A percentile compares a stretch with the other conserved stretches of the same genome.
These are phyloP conservation scores for Ormyrus labotus DNA, from an alignment of 2,888 invertebrate species.

Conservation along the genomic window DNA sequence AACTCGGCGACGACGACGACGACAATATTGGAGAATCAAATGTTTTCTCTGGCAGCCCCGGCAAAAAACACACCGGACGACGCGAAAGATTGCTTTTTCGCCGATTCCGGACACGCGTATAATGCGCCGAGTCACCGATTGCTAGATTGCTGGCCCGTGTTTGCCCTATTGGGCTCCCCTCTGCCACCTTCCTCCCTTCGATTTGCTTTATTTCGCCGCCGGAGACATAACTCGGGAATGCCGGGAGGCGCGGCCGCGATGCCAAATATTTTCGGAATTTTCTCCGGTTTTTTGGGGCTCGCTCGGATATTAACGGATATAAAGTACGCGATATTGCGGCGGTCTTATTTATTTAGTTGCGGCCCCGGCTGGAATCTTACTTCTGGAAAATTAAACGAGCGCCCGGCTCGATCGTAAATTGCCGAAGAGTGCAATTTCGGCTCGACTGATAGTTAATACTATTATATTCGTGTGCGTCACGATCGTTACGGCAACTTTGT, in stretches of 20 bases:
- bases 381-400: no score
- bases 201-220: background rate
- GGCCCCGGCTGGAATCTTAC: no score
- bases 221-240: background rate
- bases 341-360: no score
- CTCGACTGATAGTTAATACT: no score
- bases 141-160: constrained; percentile 24
- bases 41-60: constrained; percentile 22
- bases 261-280: constrained; percentile 28
- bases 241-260: background rate
- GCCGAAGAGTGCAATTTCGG: background rate
- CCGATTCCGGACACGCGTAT: constrained; percentile 40
- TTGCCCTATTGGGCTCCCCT: constrained; percentile 5
- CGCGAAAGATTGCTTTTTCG: constrained; percentile 32
- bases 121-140: constrained; percentile 2
- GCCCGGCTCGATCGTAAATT: background rate
- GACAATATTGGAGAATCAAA: constrained; percentile 44
- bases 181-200: background rate
- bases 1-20: constrained; percentile 13
- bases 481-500: no score
- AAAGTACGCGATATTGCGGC: no score
- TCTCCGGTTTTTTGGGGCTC: background rate
- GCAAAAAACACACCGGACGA: constrained; percentile 3
- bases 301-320: background rate
- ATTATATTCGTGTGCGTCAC: no score